A percentile compares a stretch with the other conserved stretches of the same genome.
These are phyloP conservation scores for Caenorhabditis becei DNA, from an alignment of 2,888 invertebrate species.

Conservation along the genomic window DNA sequence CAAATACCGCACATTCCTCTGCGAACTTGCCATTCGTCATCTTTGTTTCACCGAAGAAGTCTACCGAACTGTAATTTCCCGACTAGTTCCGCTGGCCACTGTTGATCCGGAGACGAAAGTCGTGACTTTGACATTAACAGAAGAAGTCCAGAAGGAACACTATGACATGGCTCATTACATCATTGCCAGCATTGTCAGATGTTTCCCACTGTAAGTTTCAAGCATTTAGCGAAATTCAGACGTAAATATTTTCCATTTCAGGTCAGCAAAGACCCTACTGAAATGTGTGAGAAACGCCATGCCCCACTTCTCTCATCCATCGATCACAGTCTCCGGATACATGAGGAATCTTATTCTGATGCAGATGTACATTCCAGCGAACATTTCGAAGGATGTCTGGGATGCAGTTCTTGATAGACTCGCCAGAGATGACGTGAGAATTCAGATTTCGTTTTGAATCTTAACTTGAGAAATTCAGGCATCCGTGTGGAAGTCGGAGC, in stretches of 20 bases:
- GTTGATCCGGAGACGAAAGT: conserved; percentile 25
- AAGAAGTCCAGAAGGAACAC: conserved; percentile 47
- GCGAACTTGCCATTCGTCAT: conserved; percentile 67
- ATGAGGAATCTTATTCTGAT: conserved; percentile 65
- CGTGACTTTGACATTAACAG: conserved; percentile 20
- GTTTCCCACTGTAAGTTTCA: conserved; percentile 67
- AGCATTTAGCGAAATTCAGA: neutral
- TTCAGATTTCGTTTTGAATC: conserved; percentile 3
- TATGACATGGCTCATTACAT: conserved; percentile 64
- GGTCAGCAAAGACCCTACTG: conserved; percentile 62
- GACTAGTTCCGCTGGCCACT: conserved; percentile 43
- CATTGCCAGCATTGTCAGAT: conserved; percentile 60
- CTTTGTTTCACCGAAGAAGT: conserved; percentile 63
- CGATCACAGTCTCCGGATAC: conserved; percentile 41
- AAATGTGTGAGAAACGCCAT: conserved; percentile 32
- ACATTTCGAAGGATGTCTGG: conserved; percentile 69
- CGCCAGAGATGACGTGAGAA: conserved; percentile 69
- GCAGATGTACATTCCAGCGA: conserved; percentile 62
- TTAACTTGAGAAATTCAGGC: conserved; percentile 31
- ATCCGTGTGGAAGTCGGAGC: conserved; percentile 45
- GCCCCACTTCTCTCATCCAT: conserved; percentile 58
- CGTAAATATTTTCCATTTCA: conserved; percentile 1
- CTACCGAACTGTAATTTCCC: conserved; percentile 30
- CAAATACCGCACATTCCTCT: conserved; percentile 53
- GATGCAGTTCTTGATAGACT: conserved; percentile 64